Conservation (phyloP, 2,113 vertebrate species). For the Salminus brasiliensis region DNA sequence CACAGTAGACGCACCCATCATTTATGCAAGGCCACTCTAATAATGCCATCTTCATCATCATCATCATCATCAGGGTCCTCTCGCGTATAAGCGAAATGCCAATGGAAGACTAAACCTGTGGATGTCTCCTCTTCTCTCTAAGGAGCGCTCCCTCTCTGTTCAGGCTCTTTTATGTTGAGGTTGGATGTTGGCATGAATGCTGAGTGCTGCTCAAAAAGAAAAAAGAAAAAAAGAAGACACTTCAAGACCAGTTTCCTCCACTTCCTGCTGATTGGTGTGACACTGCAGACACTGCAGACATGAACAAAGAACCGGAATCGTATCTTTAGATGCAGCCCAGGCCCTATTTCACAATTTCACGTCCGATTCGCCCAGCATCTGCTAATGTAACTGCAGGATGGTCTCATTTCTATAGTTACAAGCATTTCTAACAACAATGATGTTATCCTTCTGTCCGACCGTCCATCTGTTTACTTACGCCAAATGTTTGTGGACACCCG, state of each 20-base stretch:
- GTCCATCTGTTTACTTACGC: too few species aligned
- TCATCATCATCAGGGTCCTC: conserved; percentile 1
- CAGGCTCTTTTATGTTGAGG: conserved; percentile 40
- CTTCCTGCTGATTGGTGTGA: not conserved
- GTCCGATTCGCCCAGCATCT: too few species aligned
- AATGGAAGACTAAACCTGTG: conserved; percentile 25
- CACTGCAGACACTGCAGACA: not conserved
- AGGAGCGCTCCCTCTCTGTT: conserved; percentile 51
- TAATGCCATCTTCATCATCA: not conserved
- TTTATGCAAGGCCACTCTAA: too few species aligned
- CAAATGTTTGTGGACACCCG: too few species aligned
- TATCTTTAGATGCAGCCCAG: not conserved
- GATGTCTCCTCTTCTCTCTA: conserved; percentile 51
- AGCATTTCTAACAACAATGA: too few species aligned
- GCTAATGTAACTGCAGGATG: too few species aligned
- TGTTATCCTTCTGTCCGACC: too few species aligned
- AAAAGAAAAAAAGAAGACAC: not conserved
- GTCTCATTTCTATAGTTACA: too few species aligned
- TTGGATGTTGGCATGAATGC: conserved; percentile 28
- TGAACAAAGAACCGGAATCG: conserved; percentile 30
- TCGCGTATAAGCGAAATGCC: not conserved
- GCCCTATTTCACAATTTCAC: too few species aligned
- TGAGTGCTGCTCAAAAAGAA: conserved; percentile 18
- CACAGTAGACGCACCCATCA: too few species aligned
- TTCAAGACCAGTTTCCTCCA: conserved; percentile 16